Base-by-base conservation (phyloP, 2,797 vertebrate species). In the Gallinago solitaria region DNA sequence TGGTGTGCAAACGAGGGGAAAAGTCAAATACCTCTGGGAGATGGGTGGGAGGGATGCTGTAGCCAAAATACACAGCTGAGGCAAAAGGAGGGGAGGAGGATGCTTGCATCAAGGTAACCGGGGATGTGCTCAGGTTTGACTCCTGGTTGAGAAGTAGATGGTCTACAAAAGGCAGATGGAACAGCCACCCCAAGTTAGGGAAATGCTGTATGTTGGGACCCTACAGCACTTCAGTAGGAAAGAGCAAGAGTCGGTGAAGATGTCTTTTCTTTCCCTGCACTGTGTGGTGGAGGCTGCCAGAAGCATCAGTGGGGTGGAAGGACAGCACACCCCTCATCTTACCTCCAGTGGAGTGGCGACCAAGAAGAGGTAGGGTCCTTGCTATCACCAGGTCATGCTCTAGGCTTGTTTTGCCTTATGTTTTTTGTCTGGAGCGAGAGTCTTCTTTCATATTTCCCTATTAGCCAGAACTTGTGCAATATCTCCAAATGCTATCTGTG, bases 281-380 rank as follows among this genome's bases (percentile, higher is more conserved):
- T 5, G 15, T 4, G 3, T 6, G 9, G 39, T 23, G 21, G 10
- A 70, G 60, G 39, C 39, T 75, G 33, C 19, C 57, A 19, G 75
- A 10, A 2, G 4, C 3, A 5, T 24, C 7, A 4, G 19, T 7
- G 8, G 14, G 35, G 2, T 4, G 30, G 21, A 50, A 41, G 43
- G 19, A 45, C 25, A 21, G 35, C 27, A 8, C 4, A 0, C 13
- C 51, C 11, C 74, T 68, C 19, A 4, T 15, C 23, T 48, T 17
- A 5, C 5, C 27, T 53, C 4, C 59, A 7, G 5, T 2, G 30
- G 19, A 69, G 33, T 27, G 11, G 39, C 3, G 2, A 16, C 20
- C 1, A 3, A 82, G 67, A n/a, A 56, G 45, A 41, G 28, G 10
- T 9, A 30, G 19, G 6, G 48, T 51, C 51, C 61, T 53, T 74